These are phyloP conservation scores for Thalassoma bifasciatum DNA, from an alignment of 2,113 vertebrate genomes.

Conservation along the genomic window DNA sequence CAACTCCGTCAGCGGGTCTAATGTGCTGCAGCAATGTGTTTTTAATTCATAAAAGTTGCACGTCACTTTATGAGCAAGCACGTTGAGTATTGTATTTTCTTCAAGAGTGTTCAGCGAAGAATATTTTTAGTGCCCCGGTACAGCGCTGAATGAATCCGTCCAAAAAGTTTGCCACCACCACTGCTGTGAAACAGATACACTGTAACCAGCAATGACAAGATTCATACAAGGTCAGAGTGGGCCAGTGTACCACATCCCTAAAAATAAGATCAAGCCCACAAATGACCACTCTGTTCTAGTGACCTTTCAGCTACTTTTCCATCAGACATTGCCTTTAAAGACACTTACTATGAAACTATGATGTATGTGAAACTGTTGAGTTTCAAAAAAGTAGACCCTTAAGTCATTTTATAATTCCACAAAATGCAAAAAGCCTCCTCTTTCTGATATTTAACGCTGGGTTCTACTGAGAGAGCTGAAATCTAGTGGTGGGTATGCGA, in stretches of 20 bases:
- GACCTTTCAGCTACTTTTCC: conserved; percentile 33
- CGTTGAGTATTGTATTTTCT: accelerated
- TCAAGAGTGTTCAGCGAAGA: accelerated
- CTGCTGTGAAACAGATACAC: conserved; percentile 54
- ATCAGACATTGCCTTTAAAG: conserved; percentile 11
- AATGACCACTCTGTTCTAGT: conserved; percentile 24
- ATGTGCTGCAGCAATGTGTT: not conserved
- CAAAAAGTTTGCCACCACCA: conserved; percentile 35
- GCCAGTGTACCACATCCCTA: conserved; percentile 38
- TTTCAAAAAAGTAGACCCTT: not conserved
- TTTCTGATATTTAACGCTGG: no score
- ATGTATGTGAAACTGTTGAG: not conserved
- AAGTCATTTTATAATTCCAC: not conserved
- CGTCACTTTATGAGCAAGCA: not conserved
- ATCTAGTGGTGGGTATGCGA: no score
- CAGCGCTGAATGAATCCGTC: conserved; percentile 48
- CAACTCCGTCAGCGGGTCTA: conserved; percentile 10
- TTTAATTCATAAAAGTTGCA: not conserved
- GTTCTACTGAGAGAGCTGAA: not conserved
- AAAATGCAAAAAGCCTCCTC: no score
- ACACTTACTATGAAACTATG: not conserved
- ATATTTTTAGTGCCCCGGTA: not conserved
- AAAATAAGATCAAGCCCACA: conserved; percentile 53
- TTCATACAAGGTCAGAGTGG: conserved; percentile 44
- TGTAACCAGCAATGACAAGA: conserved; percentile 21